Evolutionary conservation across 2,888 invertebrate genomes (phyloP).

Genomic region (Yponomeuta malinellus): DNA sequence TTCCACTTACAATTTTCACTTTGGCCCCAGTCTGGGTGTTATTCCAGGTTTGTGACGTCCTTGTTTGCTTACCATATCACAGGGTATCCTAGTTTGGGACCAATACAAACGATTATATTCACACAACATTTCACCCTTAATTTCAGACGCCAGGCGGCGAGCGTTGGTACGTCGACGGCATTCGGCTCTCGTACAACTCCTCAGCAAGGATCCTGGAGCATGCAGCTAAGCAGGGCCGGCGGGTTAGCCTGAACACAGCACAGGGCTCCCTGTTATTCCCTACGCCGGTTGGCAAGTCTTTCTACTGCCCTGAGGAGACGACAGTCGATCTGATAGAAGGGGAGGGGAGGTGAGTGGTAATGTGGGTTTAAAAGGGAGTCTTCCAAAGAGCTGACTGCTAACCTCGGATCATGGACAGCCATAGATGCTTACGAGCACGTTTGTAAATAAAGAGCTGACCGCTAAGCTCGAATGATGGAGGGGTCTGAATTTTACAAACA

Average conservation of each 20-base stretch:
- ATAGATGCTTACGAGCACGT: too few relatives aligned
- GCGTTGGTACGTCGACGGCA: conserved; percentile 89
- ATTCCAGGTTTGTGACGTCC: too few relatives aligned
- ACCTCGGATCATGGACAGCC: too few relatives aligned
- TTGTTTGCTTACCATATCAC: too few relatives aligned
- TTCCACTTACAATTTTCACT: too few relatives aligned
- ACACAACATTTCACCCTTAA: conserved; percentile 8
- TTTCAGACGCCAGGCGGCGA: conserved; percentile 90
- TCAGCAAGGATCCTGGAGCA: conserved; percentile 77
- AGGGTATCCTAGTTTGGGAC: too few relatives aligned
- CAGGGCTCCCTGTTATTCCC: conserved; percentile 82
- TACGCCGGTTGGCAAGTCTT: conserved; percentile 92
- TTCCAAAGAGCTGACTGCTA: too few relatives aligned
- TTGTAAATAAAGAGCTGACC: too few relatives aligned
- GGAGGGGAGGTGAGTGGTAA: conserved; percentile 50
- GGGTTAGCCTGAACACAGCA: conserved; percentile 73
- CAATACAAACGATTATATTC: too few relatives aligned
- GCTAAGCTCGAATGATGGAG: too few relatives aligned
- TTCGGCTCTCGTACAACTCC: conserved; percentile 84
- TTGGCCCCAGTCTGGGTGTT: too few relatives aligned
- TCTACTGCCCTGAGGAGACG: conserved; percentile 83
- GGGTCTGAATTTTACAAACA: too few relatives aligned
- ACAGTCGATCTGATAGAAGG: conserved; percentile 78
- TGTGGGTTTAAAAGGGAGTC: background rate
- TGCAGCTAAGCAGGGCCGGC: conserved; percentile 73